Percentiles rank a stretch among this genome's conserved stretches.
phyloP scores from a whole-genome alignment of 30 jellyfish, hydroid and myxozoan genomes.

The Nemopilema nomurai region DNA sequence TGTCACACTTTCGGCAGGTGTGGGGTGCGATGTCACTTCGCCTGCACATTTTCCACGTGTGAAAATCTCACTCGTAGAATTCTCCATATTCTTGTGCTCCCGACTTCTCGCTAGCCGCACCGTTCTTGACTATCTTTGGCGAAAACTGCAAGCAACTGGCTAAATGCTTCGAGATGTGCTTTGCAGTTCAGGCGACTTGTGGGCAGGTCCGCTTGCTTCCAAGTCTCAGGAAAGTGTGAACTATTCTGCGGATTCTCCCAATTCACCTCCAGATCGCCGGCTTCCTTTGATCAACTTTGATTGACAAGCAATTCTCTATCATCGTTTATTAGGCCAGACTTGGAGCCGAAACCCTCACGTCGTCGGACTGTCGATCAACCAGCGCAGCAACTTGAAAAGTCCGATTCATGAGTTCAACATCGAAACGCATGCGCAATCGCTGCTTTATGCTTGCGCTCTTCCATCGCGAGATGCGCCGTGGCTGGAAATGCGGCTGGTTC shows the following conservation, averaged over 20 bases:
- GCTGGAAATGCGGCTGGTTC: background rate
- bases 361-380: constrained; percentile 54
- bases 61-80: constrained; percentile 7
- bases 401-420: background rate
- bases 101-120: background rate
- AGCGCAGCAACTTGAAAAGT: background rate
- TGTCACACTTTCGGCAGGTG: constrained; percentile 20
- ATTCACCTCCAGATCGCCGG: constrained; percentile 34
- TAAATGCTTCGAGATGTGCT: background rate
- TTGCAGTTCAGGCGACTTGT: background rate
- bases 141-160: background rate
- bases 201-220: constrained; percentile 10
- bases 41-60: constrained; percentile 31
- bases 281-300: constrained; percentile 47
- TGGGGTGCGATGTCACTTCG: constrained; percentile 2
- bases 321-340: constrained; percentile 75
- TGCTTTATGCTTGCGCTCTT: no score
- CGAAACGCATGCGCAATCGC: background rate
- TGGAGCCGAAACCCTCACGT: constrained; percentile 49
- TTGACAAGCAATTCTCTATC: constrained; percentile 56
- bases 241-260: constrained; percentile 36
- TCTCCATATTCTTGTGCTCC: background rate
- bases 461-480: background rate
- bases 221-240: constrained; percentile 11
- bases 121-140: background rate